Evolutionary conservation across 2,113 vertebrate genomes (phyloP).

Genomic region (Oriolus oriolus): DNA sequence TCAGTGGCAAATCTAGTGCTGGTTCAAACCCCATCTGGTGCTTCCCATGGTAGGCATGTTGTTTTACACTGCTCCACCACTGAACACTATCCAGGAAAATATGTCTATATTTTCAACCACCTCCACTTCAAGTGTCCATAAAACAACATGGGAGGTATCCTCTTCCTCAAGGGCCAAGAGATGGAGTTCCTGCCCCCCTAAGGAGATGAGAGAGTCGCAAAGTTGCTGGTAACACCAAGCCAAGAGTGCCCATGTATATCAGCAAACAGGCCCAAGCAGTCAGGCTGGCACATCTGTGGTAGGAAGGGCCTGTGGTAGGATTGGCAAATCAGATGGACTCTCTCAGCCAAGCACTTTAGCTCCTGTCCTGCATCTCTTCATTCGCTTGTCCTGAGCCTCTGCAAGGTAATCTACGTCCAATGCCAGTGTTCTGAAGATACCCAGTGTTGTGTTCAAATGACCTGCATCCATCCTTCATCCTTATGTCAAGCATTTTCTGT

Average conservation of each 20-base stretch:
- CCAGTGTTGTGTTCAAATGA: neutral
- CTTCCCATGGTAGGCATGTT: accelerated
- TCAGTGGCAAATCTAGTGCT: neutral
- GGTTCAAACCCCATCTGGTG: neutral
- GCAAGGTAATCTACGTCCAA: neutral
- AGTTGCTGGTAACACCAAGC: neutral
- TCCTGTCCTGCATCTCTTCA: neutral
- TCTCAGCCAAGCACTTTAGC: neutral
- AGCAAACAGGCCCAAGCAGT: neutral
- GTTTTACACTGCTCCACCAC: neutral
- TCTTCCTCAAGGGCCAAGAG: neutral
- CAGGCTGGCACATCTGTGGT: neutral
- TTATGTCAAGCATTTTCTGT: neutral
- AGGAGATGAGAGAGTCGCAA: neutral
- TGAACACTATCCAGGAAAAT: neutral
- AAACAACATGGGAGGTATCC: neutral
- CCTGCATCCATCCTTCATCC: neutral
- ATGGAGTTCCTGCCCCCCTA: neutral
- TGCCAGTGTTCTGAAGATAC: neutral
- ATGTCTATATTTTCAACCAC: neutral
- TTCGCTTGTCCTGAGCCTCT: neutral
- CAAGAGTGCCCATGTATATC: neutral
- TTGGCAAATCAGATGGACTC: neutral
- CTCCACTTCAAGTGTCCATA: neutral
- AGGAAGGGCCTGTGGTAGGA: neutral